phyloP scores from a whole-genome alignment of 2,888 invertebrate genomes.

The Drosophila quinaria region DNA sequence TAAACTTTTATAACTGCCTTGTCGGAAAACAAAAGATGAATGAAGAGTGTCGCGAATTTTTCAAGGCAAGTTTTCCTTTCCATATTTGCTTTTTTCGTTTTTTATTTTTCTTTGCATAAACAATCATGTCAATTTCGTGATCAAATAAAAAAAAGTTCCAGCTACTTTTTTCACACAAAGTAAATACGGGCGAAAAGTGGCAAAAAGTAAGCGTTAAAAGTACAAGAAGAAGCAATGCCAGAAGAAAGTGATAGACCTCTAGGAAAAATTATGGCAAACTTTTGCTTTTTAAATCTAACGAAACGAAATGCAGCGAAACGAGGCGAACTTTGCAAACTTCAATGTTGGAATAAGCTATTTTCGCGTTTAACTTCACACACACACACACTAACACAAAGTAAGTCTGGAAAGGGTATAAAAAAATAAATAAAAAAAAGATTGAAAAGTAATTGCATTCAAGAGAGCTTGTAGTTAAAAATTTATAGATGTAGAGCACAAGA shows the following conservation, averaged over 20 bases:
- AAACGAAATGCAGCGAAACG: conserved; percentile 58
- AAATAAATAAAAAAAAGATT: conserved; percentile 59
- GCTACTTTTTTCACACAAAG: conserved; percentile 45
- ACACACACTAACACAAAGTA: conserved; percentile 19
- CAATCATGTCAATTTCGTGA: conserved; percentile 77
- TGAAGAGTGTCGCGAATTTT: conserved; percentile 57
- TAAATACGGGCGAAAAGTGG: conserved; percentile 48
- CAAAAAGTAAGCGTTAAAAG: conserved; percentile 44
- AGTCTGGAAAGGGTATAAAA: conserved; percentile 11
- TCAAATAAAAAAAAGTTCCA: conserved; percentile 76
- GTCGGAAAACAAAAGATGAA: conserved; percentile 36
- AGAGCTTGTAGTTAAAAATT: conserved; percentile 80
- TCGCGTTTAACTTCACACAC: conserved; percentile 60
- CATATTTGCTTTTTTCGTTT: conserved; percentile 26
- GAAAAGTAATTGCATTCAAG: conserved; percentile 82
- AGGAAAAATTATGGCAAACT: conserved; percentile 70
- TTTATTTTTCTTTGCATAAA: conserved; percentile 61
- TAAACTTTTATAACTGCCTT: conserved; percentile 56
- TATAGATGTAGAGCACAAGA: conserved; percentile 69
- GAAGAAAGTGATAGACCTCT: conserved; percentile 69
- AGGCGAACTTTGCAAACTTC: conserved; percentile 67
- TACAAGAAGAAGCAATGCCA: conserved; percentile 3
- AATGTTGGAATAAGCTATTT: conserved; percentile 82
- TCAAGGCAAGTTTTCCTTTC: conserved; percentile 33
- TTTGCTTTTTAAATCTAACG: conserved; percentile 62